Evolutionary conservation across 2,888 invertebrate genomes (phyloP), one percentile per base, ranked within the genome.

Genomic region (Thereva unica): DNA sequence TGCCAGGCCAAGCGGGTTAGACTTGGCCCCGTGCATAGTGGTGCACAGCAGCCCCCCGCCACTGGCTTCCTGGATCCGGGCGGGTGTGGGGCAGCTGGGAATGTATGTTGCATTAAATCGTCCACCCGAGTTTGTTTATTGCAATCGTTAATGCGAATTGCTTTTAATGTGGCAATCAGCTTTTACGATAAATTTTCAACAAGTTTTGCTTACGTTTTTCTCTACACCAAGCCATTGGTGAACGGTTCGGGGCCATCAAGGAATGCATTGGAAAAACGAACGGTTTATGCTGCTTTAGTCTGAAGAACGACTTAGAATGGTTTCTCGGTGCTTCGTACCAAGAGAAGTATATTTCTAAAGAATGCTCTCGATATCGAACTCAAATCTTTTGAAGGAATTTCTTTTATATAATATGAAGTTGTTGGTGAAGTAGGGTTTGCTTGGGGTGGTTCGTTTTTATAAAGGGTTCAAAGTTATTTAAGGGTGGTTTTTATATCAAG

Each of bases 151-250:
- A 69, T 69, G 69, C 66, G 69, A 69, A 69, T 69, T 69, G 67
- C 69, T 67, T 69, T 69, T 69, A 69, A 69, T 69, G 69, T 69
- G 63, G 67, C 69, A 69, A 69, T 69, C 69, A 69, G 67, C 65
- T 69, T 69, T 69, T 69, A 69, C 69, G 69, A 69, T 69, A 69
- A 69, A 69, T 69, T 68, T 69, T 69, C 69, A 69, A 69, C 69
- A 69, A 69, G 69, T 69, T 69, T 67, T 69, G 66, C 61, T 61
- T 61, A 61, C 50, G 61, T 64, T 69, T 69, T 64, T 59, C 61
- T 61, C 61, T 61, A 41, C 50, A 50, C 34, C 50, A 61, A 61
- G 41, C 50, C 61, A 61, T 50, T 41, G 55, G 41, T 40, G 41
- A 61, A 50, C 50, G 50, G 49, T 50, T 61, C 61, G 50, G 50